A percentile compares a stretch with the other conserved stretches of the same genome.
Conservation (phyloP, 1,140 invertebrate species). For the Danaus plexippus region DNA sequence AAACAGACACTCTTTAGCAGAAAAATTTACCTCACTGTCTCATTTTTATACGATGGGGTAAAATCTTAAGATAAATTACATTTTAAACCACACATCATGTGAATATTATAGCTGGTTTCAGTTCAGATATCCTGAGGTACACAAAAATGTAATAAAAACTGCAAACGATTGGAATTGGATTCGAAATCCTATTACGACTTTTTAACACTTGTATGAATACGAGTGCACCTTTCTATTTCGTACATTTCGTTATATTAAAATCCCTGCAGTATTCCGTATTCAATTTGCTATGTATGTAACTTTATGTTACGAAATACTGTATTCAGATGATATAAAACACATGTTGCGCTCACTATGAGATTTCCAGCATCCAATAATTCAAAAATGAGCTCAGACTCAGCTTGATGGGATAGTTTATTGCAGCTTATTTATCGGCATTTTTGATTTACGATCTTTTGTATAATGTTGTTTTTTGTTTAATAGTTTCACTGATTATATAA, state of each 20-base stretch:
- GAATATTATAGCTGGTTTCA: no score
- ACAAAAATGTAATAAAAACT: slow-evolving; percentile 41
- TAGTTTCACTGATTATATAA: neutral
- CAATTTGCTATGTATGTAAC: slow-evolving; percentile 48
- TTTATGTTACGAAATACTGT: slow-evolving; percentile 48
- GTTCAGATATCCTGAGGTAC: slow-evolving; percentile 25
- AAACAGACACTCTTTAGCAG: no score
- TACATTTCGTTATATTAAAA: slow-evolving; percentile 60
- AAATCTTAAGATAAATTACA: no score
- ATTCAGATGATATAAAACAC: slow-evolving; percentile 53
- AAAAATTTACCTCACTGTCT: no score
- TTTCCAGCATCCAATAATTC: slow-evolving; percentile 53
- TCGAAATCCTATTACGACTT: slow-evolving; percentile 59
- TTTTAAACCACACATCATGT: no score
- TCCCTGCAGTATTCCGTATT: slow-evolving; percentile 48
- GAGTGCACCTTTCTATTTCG: slow-evolving; percentile 44
- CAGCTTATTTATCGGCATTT: slow-evolving; percentile 45
- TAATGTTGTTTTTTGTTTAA: slow-evolving; percentile 24
- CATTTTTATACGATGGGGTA: no score
- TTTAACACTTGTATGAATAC: slow-evolving; percentile 61
- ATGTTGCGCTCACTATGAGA: slow-evolving; percentile 52
- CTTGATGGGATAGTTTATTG: slow-evolving; percentile 54
- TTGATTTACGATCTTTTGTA: slow-evolving; percentile 41
- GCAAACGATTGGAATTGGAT: slow-evolving; percentile 47
- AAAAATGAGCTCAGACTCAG: slow-evolving; percentile 51